These are phyloP conservation scores for Ceyx melanurus DNA, from an alignment of 2,113 vertebrate genomes.

Conservation along the genomic window DNA sequence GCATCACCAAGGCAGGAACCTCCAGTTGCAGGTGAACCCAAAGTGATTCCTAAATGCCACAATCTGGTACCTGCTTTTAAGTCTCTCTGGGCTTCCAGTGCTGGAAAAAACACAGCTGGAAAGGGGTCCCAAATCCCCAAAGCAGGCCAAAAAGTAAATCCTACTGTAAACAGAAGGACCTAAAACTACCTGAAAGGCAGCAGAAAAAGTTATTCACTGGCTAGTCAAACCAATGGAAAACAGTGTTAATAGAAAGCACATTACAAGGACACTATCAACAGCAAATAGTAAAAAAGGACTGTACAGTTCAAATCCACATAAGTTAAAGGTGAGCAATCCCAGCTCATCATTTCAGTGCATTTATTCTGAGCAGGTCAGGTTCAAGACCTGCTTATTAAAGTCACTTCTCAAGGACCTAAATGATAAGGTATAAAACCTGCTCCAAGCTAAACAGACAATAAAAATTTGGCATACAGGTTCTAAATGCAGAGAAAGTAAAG, in stretches of 20 bases:
- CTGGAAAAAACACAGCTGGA: fast-evolving
- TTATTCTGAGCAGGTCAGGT: not conserved
- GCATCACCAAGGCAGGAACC: not conserved
- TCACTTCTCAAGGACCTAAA: not conserved
- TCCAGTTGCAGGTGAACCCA: not conserved
- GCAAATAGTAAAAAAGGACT: not conserved
- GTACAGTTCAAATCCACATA: not conserved
- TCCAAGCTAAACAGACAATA: not conserved
- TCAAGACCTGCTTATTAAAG: not conserved
- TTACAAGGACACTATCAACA: not conserved
- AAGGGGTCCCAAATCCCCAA: not conserved
- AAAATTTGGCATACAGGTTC: not conserved
- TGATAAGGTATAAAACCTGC: not conserved
- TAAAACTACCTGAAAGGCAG: not conserved
- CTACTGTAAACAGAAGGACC: not conserved
- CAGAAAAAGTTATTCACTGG: not conserved
- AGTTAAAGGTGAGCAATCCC: not conserved
- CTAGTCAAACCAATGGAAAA: not conserved
- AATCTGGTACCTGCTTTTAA: not conserved
- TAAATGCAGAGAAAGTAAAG: not conserved
- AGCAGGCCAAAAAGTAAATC: not conserved
- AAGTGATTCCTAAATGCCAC: not conserved
- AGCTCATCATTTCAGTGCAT: not conserved
- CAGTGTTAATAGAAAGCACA: not conserved
- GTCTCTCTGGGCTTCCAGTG: not conserved